Percentiles rank a stretch among this genome's conserved stretches.
These are phyloP conservation scores for Nasonovia ribisnigri DNA, from an alignment of 2,888 invertebrate genomes.

Conservation along the genomic window DNA sequence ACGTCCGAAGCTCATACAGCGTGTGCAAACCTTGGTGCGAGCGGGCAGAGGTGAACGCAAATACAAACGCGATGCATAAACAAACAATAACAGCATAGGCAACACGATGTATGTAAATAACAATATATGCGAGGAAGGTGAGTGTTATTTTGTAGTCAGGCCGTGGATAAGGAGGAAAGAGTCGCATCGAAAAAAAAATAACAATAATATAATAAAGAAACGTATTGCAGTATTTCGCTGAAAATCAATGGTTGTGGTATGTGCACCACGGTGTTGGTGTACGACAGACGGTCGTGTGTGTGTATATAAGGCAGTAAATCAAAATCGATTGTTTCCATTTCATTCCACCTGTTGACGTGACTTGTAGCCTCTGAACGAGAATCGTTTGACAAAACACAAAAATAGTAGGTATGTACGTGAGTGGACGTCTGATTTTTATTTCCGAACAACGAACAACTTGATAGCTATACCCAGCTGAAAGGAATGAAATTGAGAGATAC, in stretches of 20 bases:
- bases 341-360: not conserved
- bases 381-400: not conserved
- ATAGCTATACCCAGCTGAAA: not conserved
- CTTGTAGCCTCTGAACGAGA: not conserved
- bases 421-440: not conserved
- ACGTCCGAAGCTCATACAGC: not conserved
- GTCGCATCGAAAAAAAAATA: not conserved
- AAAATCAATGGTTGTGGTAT: not conserved
- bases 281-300: not conserved
- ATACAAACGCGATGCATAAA: slow-evolving; percentile 1
- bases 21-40: slow-evolving; percentile 12
- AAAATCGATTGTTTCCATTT: not conserved
- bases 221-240: not conserved
- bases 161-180: not conserved
- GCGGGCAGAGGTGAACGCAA: not conserved
- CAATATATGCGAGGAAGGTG: not conserved
- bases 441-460: not conserved
- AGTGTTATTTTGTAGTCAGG: not conserved
- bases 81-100: not conserved
- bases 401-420: not conserved
- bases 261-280: not conserved
- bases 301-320: not conserved
- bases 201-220: not conserved
- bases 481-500: not conserved
- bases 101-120: not conserved